Percentiles rank a stretch among this genome's conserved stretches.
Evolutionary conservation across 2,113 vertebrate genomes (phyloP).

Genomic region (Apteryx owenii): DNA sequence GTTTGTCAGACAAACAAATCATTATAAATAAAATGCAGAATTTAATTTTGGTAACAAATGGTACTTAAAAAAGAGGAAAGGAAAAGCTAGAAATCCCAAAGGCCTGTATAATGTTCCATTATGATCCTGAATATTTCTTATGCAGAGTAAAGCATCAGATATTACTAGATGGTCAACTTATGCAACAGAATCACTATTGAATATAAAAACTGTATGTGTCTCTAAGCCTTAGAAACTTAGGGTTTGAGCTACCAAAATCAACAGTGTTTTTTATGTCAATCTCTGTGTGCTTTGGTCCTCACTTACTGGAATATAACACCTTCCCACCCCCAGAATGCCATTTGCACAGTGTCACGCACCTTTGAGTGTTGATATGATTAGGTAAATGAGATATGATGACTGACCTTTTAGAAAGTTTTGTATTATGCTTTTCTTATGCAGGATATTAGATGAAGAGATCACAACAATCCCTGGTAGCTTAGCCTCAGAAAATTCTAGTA

Average conservation of each 20-base stretch:
- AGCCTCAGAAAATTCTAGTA: background rate
- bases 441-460: background rate
- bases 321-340: background rate
- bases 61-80: background rate
- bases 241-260: background rate
- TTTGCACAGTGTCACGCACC: background rate
- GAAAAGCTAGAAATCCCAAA: background rate
- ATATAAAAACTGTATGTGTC: background rate
- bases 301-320: background rate
- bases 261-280: background rate
- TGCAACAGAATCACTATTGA: background rate
- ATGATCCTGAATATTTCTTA: background rate
- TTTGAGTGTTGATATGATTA: conserved; percentile 4
- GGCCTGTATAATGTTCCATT: background rate
- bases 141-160: background rate
- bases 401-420: background rate
- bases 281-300: background rate
- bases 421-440: background rate
- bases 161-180: background rate
- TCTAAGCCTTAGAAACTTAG: background rate
- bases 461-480: background rate
- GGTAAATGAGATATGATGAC: background rate
- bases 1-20: background rate
- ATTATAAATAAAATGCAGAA: background rate
- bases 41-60: background rate